phyloP scores from a whole-genome alignment of 2,888 invertebrate species.

The Leuctra nigra region DNA sequence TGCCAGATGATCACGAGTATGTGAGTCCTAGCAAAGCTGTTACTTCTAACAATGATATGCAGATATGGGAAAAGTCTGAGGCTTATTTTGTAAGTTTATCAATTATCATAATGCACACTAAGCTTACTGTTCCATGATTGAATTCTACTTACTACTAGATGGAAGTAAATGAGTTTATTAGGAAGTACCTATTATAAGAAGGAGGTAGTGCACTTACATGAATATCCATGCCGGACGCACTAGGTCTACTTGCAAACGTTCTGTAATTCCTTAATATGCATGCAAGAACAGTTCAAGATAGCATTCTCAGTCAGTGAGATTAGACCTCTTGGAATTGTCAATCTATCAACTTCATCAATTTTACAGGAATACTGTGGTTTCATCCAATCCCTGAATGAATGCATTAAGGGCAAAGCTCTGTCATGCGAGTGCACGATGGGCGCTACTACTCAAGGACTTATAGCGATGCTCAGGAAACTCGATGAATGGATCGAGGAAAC shows the following conservation, averaged over 20 bases:
- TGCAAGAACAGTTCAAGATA: no score
- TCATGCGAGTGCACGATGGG: conserved; percentile 57
- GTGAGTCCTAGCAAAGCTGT: conserved; percentile 58
- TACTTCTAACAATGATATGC: conserved; percentile 62
- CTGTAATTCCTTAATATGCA: no score
- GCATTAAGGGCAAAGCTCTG: conserved; percentile 71
- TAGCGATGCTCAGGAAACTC: conserved; percentile 62
- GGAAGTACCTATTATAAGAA: not conserved
- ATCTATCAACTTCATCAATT: no score
- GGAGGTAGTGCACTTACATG: not conserved
- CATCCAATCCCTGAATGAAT: conserved; percentile 77
- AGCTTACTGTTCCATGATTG: no score
- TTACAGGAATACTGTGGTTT: conserved; percentile 79
- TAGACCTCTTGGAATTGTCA: no score
- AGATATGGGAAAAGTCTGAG: conserved; percentile 75
- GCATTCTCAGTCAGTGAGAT: no score
- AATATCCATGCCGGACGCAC: no score
- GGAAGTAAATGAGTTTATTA: no score
- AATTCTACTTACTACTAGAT: no score
- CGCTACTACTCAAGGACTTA: conserved; percentile 51
- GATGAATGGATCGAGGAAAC: conserved; percentile 69
- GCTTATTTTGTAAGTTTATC: conserved; percentile 62
- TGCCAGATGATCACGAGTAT: conserved; percentile 52
- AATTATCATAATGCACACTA: no score
- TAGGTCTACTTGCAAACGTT: no score